Percentiles rank a stretch among this genome's conserved stretches.
Evolutionary conservation across 2,888 invertebrate species (phyloP).

Genomic region (Eilema depressum): DNA sequence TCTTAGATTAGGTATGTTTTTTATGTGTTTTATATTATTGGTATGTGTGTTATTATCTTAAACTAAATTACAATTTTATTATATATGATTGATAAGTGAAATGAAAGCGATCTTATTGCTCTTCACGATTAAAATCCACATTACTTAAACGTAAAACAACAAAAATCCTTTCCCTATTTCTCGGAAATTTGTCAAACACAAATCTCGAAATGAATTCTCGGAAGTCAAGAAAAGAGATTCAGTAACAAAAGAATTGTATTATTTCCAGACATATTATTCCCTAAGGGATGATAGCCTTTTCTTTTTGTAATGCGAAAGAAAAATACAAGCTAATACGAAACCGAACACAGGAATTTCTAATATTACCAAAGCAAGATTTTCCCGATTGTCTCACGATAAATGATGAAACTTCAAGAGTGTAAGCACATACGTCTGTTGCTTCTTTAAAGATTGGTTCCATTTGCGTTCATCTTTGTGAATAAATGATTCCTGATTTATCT

Average conservation of each 20-base stretch:
- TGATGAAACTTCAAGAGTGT: slow-evolving; percentile 21
- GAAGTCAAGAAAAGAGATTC: neutral
- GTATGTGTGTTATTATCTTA: no score
- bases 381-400: slow-evolving; percentile 29
- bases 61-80: no score
- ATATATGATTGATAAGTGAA: no score
- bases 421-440: neutral
- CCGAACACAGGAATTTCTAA: slow-evolving; percentile 26
- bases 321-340: slow-evolving; percentile 9
- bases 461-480: neutral
- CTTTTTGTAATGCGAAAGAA: slow-evolving; percentile 6
- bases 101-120: no score
- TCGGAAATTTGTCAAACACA: slow-evolving; percentile 3
- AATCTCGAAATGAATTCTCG: slow-evolving; percentile 4
- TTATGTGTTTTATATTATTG: no score
- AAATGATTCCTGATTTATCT: neutral
- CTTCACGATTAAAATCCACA: neutral
- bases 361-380: slow-evolving; percentile 23
- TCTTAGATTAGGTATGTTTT: no score
- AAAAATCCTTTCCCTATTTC: neutral
- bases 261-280: slow-evolving; percentile 7
- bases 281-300: slow-evolving; percentile 7
- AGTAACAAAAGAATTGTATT: slow-evolving; percentile 5
- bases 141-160: neutral
- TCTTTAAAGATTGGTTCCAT: neutral